Evolutionary conservation across 2,888 invertebrate genomes (phyloP).

Genomic region (Phengaris arion): DNA sequence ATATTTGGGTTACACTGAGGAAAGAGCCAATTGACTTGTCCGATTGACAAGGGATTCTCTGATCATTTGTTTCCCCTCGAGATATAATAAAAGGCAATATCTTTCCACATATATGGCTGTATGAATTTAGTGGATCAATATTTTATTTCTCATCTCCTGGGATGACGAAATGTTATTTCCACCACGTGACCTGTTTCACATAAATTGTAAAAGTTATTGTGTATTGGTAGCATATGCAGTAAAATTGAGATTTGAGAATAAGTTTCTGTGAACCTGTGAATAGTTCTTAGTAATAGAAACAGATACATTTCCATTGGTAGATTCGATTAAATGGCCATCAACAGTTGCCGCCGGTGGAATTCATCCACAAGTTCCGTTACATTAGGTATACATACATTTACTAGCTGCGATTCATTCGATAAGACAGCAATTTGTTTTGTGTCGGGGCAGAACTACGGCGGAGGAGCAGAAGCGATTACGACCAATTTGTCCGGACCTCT

Average conservation of each 20-base stretch:
- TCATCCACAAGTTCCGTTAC: not conserved
- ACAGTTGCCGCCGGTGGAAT: slow-evolving; percentile 9
- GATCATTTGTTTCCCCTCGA: slow-evolving; percentile 23
- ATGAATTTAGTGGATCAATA: slow-evolving; percentile 27
- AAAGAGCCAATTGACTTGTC: slow-evolving; percentile 25
- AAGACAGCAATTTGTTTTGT: slow-evolving; percentile 11
- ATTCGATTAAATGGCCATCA: slow-evolving; percentile 11
- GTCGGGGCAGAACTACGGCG: not conserved
- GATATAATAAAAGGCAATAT: slow-evolving; percentile 17
- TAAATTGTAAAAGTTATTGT: not conserved
- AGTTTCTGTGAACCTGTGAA: not conserved
- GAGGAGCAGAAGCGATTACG: slow-evolving; percentile 40
- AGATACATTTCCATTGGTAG: not conserved
- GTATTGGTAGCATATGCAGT: too few relatives aligned
- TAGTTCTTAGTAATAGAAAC: not conserved
- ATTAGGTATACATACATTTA: not conserved
- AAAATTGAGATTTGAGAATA: too few relatives aligned
- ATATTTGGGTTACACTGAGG: slow-evolving; percentile 20
- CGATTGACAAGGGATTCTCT: slow-evolving; percentile 24
- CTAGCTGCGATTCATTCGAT: not conserved
- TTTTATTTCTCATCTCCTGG: slow-evolving; percentile 8
- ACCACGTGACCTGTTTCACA: not conserved
- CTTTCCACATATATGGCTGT: slow-evolving; percentile 4
- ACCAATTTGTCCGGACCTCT: slow-evolving; percentile 47
- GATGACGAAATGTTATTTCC: slow-evolving; percentile 1